Percentiles rank a stretch among this genome's conserved stretches.
phyloP scores from a whole-genome alignment of 2,113 vertebrate genomes.

The Scartelaos histophorus region DNA sequence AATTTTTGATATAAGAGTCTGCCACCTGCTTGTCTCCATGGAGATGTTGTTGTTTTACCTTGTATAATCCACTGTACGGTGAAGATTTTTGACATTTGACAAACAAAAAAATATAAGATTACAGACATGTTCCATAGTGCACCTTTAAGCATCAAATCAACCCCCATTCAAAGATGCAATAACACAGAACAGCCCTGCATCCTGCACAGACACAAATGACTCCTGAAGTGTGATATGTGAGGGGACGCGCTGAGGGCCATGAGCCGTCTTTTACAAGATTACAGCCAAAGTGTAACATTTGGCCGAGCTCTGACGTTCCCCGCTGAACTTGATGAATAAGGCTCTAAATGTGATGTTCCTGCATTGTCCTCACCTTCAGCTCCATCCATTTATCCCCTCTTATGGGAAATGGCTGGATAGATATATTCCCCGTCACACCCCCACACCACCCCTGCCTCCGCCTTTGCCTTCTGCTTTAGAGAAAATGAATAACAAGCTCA shows the following conservation, averaged over 20 bases:
- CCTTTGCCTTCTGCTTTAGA: constrained; percentile 37
- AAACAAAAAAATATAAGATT: too few species aligned
- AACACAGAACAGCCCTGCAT: not conserved
- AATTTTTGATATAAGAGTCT: too few species aligned
- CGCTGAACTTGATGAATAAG: constrained; percentile 76
- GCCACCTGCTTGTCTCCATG: too few species aligned
- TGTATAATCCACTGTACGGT: too few species aligned
- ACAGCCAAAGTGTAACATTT: constrained; percentile 60
- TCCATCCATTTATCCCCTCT: constrained; percentile 75
- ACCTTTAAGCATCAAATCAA: not conserved
- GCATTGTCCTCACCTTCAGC: constrained; percentile 75
- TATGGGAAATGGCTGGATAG: constrained; percentile 68
- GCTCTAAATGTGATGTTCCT: constrained; percentile 69
- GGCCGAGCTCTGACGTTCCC: constrained; percentile 57
- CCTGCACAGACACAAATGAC: constrained; percentile 28
- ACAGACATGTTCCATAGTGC: too few species aligned
- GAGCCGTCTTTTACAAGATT: constrained; percentile 33
- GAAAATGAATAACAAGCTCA: constrained; percentile 74
- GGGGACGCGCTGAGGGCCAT: constrained; percentile 21
- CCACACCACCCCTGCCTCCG: constrained; percentile 1
- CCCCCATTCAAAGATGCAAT: not conserved
- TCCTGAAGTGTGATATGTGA: constrained; percentile 35
- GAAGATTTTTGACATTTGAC: too few species aligned
- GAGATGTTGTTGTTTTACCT: too few species aligned
- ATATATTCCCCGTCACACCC: constrained; percentile 52